Evolutionary conservation across 2,797 vertebrate genomes (phyloP), one percentile per base, ranked within the genome.

Genomic region (Protosalanx chinensis): DNA sequence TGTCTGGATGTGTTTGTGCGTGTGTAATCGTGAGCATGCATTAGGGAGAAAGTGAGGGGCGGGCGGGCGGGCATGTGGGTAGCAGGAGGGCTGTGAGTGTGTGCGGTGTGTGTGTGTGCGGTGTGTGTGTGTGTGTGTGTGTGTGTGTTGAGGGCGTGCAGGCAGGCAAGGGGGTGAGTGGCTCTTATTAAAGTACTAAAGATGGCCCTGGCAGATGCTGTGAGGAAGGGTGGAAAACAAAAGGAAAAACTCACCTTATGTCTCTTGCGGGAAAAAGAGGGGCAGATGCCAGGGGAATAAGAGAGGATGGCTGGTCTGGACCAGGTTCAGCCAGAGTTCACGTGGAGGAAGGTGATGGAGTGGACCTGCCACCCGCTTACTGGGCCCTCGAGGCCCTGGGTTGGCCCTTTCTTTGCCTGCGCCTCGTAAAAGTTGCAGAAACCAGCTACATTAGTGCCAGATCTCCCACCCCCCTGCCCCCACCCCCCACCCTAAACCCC

Each of bases 311-410:
- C 58, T 69, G 70, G 68, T 35, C 66, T 15, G 72, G 57, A 20
- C 61, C 53, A 37, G 79, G 86, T 86, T 87, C 84, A 87, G 73
- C 72, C 76, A 84, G 82, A 86, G 86, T 87, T 87, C 86, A 87
- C 66, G 60, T 23, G 7, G 79, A 69, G 76, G 73, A 77, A 76
- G 79, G 84, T 87, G 82, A 86, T 87, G 74, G 74, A 87, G 81
- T 80, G 86, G 81, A 78, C 82, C 84, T 84, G 84, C 82, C 84
- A 86, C 73, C 67, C 16, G 76, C 80, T 78, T 83, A 85, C 80
- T 68, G 86, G 79, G 69, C 84, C 84, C 84, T 70, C 49, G 83
- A 82, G 84, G 76, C 76, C 79, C 71, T 18, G 41, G 78, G 83
- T 80, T 75, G 69, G 67, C 76, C 82, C 72, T 75, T 69, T 79